phyloP scores from a whole-genome alignment of 30 jellyfish, hydroid and myxozoan genomes.

The Aurelia coerulea region DNA sequence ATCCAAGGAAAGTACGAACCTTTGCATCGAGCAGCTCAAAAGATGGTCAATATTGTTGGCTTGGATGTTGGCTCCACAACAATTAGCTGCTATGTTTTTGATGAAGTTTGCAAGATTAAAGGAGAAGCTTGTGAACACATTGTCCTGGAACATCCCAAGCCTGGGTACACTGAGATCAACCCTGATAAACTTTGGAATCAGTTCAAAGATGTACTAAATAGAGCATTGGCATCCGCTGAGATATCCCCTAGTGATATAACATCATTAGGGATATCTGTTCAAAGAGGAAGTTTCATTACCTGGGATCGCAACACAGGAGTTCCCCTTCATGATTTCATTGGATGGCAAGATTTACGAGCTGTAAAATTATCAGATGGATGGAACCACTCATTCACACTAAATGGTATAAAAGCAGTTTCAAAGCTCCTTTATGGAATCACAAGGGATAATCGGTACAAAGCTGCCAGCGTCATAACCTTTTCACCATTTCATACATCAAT shows the following conservation, averaged over 20 bases:
- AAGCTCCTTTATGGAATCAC: slow-evolving; percentile 34
- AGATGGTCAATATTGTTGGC: slow-evolving; percentile 51
- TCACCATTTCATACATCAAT: slow-evolving; percentile 58
- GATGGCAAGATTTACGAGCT: slow-evolving; percentile 95
- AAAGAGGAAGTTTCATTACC: slow-evolving; percentile 81
- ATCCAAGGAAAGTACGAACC: no score
- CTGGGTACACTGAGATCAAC: slow-evolving; percentile 75
- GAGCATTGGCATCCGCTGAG: slow-evolving; percentile 58
- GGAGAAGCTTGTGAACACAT: slow-evolving; percentile 22
- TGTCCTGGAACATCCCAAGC: slow-evolving; percentile 70
- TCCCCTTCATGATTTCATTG: slow-evolving; percentile 78
- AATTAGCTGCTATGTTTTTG: slow-evolving; percentile 55
- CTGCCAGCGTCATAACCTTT: slow-evolving; percentile 59
- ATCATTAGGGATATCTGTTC: slow-evolving; percentile 76
- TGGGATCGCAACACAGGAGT: slow-evolving; percentile 92
- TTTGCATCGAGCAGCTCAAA: background rate
- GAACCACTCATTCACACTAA: slow-evolving; percentile 57
- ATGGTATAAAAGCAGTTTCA: slow-evolving; percentile 13
- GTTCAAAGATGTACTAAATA: slow-evolving; percentile 59
- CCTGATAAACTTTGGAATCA: slow-evolving; percentile 85
- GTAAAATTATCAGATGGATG: slow-evolving; percentile 51
- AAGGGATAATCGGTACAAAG: slow-evolving; percentile 52
- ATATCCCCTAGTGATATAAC: slow-evolving; percentile 68
- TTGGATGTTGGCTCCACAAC: slow-evolving; percentile 70
- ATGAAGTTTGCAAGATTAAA: slow-evolving; percentile 42